Evolutionary conservation across 2,797 vertebrate species (phyloP).

Genomic region (Remorina albescens): DNA sequence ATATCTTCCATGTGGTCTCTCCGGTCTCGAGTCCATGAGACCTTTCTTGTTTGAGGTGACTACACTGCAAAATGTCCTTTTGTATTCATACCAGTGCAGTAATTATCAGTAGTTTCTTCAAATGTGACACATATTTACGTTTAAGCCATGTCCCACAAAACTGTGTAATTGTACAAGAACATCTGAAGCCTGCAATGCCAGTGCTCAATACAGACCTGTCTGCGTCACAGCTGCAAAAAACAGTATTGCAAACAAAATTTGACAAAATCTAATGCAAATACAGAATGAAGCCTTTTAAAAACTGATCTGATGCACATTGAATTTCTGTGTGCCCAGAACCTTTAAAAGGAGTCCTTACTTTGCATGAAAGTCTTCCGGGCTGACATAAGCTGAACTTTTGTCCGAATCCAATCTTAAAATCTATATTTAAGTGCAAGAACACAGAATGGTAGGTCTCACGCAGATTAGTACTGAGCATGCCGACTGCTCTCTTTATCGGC

Average conservation of each 20-base stretch:
- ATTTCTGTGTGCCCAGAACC: constrained; percentile 2
- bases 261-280: constrained; percentile 5
- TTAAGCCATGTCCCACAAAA: background rate
- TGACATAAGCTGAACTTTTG: background rate
- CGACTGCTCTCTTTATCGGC: background rate
- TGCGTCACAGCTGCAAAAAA: background rate
- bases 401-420: constrained; percentile 2
- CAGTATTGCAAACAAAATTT: background rate
- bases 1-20: constrained; percentile 7
- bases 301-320: background rate
- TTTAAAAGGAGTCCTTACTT: background rate
- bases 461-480: constrained; percentile 1
- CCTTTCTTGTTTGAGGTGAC: background rate
- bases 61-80: constrained; percentile 1
- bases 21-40: background rate
- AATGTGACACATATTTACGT: background rate
- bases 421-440: background rate
- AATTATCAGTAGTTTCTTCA: constrained; percentile 13
- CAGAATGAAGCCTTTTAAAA: background rate
- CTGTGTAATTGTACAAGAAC: background rate
- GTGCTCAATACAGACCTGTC: background rate
- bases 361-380: background rate
- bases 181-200: background rate
- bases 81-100: constrained; percentile 18
- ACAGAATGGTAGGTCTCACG: background rate